Evolutionary conservation across 2,113 vertebrate genomes (phyloP), one percentile per base, ranked within the genome.

Genomic region (Canis aureus): DNA sequence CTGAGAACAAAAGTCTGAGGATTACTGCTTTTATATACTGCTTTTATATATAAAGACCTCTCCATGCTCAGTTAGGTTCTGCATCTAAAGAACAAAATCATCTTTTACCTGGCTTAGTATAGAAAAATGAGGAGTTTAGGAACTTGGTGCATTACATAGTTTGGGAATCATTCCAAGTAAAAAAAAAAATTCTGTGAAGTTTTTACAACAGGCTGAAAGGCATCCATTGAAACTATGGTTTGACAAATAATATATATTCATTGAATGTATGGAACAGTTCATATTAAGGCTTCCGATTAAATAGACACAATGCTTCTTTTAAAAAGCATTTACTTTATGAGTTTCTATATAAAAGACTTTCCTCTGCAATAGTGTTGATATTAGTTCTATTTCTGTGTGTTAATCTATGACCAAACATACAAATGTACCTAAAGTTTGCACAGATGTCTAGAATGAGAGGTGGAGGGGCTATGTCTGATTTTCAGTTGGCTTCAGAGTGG

Each of bases 361-460:
- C 43, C 59, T 94, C 97, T 57, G 67, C 53, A 96, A 93, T 38
- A n/a, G 43, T 78, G 3, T 73, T 86, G 76, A 83, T 89, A 89
- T 22, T 85, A 69, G 96, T 92, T 62, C 66, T 91, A 55, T 80
- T 96, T 97, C n/a, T 96, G 11, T 66, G 51, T 86, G 67, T 89
- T 96, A 98, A 98, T 98, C 95, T 94, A 59, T 97, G 6, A 84
- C 43, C 93, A 98, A 98, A 96, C 32, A 94, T 59, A 92, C 69
- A 93, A 91, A 89, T 32, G 3, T 78, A 84, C n/a, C 53, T 25
- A 60, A 5, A 96, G 80, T 97, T 97, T 95, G 90, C 93, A 97
- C 95, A 98, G 97, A 98, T 92, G 97, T 95, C 91, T 98, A 38
- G 5, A 55, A 62, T 25, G 2, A 11, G 69, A 92, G 20, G 62